phyloP scores from a whole-genome alignment of 2,113 vertebrate genomes.

The Boleophthalmus pectinirostris region DNA sequence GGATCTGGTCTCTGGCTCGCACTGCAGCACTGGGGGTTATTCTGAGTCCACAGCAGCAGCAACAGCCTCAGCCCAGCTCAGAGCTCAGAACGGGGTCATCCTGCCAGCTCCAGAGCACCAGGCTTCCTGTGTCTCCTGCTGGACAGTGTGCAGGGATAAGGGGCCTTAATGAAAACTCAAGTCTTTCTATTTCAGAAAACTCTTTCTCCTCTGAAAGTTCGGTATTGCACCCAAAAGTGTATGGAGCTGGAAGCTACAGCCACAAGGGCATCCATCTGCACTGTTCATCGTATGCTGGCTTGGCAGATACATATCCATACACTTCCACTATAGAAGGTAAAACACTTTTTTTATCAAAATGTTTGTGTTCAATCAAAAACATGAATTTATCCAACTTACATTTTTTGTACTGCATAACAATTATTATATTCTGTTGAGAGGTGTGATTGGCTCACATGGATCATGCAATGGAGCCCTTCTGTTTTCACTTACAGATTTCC shows the following conservation, averaged over 20 bases:
- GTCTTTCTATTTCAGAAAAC: conserved; percentile 62
- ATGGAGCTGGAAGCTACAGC: conserved; percentile 76
- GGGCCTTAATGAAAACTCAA: conserved; percentile 68
- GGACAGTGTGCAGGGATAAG: conserved; percentile 61
- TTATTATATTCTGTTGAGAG: neutral
- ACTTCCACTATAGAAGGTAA: conserved; percentile 85
- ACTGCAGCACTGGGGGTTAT: conserved; percentile 81
- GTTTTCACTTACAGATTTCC: neutral
- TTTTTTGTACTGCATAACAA: neutral
- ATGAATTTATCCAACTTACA: neutral
- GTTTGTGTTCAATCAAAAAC: no score
- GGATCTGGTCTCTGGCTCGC: conserved; percentile 93
- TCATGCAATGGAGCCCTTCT: no score
- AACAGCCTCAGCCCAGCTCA: conserved; percentile 40
- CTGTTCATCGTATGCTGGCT: conserved; percentile 79
- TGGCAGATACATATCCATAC: conserved; percentile 84
- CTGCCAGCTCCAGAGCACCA: conserved; percentile 70
- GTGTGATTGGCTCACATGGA: neutral
- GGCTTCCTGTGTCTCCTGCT: conserved; percentile 50
- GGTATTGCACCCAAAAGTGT: conserved; percentile 77
- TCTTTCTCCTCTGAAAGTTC: conserved; percentile 70
- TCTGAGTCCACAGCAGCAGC: conserved; percentile 65
- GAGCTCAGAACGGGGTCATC: conserved; percentile 67
- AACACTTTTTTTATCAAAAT: neutral
- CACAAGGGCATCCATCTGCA: conserved; percentile 82